Conservation (phyloP, 1,140 invertebrate species). For the Lucilia cuprina region DNA sequence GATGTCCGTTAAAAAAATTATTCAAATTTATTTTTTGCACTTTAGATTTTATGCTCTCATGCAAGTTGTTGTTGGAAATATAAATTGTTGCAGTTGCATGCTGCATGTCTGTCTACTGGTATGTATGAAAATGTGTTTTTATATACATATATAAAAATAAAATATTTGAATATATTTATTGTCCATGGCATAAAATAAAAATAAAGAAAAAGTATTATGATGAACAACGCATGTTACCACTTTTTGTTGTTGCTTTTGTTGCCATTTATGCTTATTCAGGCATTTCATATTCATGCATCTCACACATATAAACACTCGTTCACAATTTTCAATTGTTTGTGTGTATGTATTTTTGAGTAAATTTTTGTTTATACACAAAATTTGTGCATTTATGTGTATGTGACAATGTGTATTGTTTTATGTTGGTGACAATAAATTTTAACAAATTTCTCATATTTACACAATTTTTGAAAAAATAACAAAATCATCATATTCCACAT, state of each 20-base stretch:
- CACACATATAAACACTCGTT: not conserved
- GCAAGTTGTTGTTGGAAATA: not conserved
- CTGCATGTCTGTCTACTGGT: not conserved
- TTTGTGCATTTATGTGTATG: not conserved
- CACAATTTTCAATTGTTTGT: not conserved
- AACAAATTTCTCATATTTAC: constrained; percentile 8
- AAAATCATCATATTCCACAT: not conserved
- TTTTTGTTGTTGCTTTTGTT: not conserved
- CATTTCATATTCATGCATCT: constrained; percentile 8
- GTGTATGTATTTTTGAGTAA: not conserved
- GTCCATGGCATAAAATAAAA: not conserved
- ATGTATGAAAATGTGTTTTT: not conserved
- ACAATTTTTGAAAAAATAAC: not conserved
- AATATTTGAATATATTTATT: not conserved
- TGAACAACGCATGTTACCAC: not conserved
- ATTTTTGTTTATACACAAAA: not conserved
- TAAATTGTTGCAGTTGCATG: not conserved
- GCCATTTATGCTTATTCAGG: not conserved
- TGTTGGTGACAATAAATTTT: constrained; percentile 5
- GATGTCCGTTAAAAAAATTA: not conserved
- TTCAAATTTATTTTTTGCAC: not conserved
- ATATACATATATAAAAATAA: not conserved
- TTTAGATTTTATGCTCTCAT: too few relatives aligned
- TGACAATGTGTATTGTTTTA: not conserved
- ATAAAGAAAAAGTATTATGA: not conserved